Evolutionary conservation across 2,888 invertebrate species (phyloP).

Genomic region (Agrilus mali): DNA sequence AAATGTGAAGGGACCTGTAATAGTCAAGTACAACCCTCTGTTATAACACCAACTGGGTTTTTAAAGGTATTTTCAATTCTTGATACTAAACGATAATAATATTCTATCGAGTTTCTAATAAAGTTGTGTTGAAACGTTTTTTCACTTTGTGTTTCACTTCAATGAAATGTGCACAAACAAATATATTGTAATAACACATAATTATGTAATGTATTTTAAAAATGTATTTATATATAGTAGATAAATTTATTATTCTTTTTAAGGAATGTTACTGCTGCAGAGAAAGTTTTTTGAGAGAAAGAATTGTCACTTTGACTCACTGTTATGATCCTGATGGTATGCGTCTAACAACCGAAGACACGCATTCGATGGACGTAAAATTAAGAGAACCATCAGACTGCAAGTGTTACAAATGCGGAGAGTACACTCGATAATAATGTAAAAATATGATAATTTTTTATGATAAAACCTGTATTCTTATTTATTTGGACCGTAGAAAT

Average conservation of each 20-base stretch:
- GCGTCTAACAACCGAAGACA: conserved; percentile 54
- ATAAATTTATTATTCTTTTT: no score
- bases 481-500: no score
- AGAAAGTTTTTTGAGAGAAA: conserved; percentile 72
- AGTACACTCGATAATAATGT: conserved; percentile 52
- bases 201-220: no score
- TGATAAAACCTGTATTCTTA: neutral
- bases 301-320: conserved; percentile 65
- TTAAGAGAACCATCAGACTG: conserved; percentile 80
- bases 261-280: conserved; percentile 89
- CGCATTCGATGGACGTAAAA: conserved; percentile 67
- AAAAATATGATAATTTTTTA: no score
- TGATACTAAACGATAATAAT: no score
- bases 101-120: no score
- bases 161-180: no score
- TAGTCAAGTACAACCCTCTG: conserved; percentile 86
- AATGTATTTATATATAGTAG: no score
- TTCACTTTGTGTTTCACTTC: no score
- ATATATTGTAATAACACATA: no score
- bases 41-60: conserved; percentile 78
- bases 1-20: conserved; percentile 90
- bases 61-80: conserved; percentile 49
- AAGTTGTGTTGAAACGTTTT: no score
- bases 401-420: conserved; percentile 82
- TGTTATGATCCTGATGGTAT: conserved; percentile 84